Conservation (phyloP, 2,888 invertebrate genomes). For the Ennomos quercinarius region DNA sequence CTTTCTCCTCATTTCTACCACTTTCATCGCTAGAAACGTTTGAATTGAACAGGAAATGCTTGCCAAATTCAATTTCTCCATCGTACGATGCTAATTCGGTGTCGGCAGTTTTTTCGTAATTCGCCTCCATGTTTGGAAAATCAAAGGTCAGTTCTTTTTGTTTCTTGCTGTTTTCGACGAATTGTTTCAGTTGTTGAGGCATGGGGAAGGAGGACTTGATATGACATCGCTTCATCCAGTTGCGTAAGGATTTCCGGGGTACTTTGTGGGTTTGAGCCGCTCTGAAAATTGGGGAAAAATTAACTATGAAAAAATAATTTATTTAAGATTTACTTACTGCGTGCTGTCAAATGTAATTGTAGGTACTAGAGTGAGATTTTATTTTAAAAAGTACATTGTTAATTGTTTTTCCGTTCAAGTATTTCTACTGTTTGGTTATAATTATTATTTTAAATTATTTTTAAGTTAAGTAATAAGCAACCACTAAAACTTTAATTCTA, state of each 20-base stretch:
- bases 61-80: constrained; percentile 71
- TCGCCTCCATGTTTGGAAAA: constrained; percentile 48
- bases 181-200: constrained; percentile 85
- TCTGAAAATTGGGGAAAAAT: constrained; percentile 56
- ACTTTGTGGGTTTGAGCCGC: constrained; percentile 87
- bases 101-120: constrained; percentile 58
- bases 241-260: constrained; percentile 85
- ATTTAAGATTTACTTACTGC: background rate
- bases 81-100: constrained; percentile 52
- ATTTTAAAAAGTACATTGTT: no score
- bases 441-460: no score
- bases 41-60: constrained; percentile 68
- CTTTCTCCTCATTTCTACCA: constrained; percentile 48
- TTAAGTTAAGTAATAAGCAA: no score
- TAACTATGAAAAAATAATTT: no score
- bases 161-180: constrained; percentile 83
- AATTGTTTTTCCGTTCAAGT: no score
- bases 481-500: no score
- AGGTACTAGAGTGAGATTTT: no score
- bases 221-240: constrained; percentile 87
- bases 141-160: constrained; percentile 68
- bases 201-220: constrained; percentile 86
- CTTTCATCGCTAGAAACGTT: constrained; percentile 68
- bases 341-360: no score
- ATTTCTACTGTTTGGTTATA: no score